phyloP scores from a whole-genome alignment of 2,113 vertebrate genomes.

The Coptodon bakossiorum region DNA sequence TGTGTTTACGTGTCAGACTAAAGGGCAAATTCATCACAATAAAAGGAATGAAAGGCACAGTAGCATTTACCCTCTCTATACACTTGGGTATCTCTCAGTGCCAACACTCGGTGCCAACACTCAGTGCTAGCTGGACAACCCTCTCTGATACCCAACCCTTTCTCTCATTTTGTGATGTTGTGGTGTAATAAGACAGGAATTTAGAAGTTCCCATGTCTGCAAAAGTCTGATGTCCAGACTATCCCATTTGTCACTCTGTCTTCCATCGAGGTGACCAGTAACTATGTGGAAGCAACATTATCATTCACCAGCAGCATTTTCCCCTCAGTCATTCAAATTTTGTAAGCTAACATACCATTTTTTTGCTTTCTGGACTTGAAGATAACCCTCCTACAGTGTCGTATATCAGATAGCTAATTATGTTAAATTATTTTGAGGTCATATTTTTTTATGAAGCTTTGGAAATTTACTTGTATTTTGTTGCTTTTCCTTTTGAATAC shows the following conservation, averaged over 20 bases:
- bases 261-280: not conserved
- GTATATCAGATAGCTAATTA: not conserved
- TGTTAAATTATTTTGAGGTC: not conserved
- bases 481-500: not conserved
- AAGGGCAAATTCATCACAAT: not conserved
- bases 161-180: not conserved
- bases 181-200: not conserved
- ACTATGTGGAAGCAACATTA: not conserved
- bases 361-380: not conserved
- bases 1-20: not conserved
- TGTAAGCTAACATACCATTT: not conserved
- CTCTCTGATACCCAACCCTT: not conserved
- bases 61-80: not conserved
- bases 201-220: not conserved
- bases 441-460: not conserved
- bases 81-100: not conserved
- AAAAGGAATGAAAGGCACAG: not conserved
- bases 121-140: not conserved
- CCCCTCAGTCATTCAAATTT: not conserved
- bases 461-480: not conserved
- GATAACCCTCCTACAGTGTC: not conserved
- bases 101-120: not conserved
- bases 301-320: not conserved
- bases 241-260: not conserved
- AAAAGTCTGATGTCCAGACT: not conserved